These are phyloP conservation scores for Gymnopithys bicolor DNA, from an alignment of 2,797 vertebrate genomes.

Conservation along the genomic window DNA sequence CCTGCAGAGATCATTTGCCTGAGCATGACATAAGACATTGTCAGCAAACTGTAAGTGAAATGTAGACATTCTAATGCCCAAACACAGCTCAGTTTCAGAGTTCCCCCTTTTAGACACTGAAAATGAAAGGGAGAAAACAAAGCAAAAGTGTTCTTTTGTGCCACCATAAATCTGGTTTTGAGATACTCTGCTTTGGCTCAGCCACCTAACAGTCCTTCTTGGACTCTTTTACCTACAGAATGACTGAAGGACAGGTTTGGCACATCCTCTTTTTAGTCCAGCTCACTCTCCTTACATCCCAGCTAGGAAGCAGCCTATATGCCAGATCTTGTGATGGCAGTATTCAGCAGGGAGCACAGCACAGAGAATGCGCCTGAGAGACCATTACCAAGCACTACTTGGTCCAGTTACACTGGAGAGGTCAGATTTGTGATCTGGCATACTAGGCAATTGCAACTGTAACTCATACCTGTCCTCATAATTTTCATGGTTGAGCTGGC, in stretches of 20 bases:
- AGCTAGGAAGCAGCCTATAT: background rate
- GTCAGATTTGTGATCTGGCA: background rate
- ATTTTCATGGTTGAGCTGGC: background rate
- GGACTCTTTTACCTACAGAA: background rate
- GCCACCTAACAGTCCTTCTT: background rate
- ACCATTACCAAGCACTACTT: background rate
- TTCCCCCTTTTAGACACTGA: background rate
- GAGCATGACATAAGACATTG: background rate
- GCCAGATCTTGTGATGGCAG: background rate
- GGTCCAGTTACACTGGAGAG: background rate
- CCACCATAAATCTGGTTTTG: background rate
- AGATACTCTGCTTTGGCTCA: background rate
- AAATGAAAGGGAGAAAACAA: background rate
- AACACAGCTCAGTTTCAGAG: background rate
- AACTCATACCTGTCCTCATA: background rate
- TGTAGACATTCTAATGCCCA: fast-evolving
- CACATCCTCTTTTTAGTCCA: background rate
- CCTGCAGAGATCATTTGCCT: background rate
- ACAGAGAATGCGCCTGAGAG: background rate
- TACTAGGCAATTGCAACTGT: background rate
- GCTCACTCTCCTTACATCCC: background rate
- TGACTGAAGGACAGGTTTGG: background rate
- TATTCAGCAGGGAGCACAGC: background rate
- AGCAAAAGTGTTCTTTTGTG: background rate
- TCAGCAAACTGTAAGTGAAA: background rate